Evolutionary conservation across 2,888 invertebrate genomes (phyloP), one percentile per base, ranked within the genome.

Genomic region (Timandra comae): DNA sequence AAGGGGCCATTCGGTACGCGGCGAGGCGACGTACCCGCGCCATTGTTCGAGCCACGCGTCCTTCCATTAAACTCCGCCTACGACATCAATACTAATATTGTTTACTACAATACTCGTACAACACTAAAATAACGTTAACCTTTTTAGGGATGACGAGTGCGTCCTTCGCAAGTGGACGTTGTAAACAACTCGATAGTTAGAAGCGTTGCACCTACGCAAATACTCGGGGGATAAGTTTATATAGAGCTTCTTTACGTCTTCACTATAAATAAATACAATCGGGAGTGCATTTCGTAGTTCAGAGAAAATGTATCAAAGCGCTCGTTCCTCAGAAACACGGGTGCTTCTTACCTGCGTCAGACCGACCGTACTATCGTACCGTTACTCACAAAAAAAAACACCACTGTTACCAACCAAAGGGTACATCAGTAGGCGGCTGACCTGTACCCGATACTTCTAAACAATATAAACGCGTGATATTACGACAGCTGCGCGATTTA

Each of bases 261-360:
- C 24, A 11, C 2, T 10, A 10, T 11, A 10, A 9, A 10, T 11
- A 10, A 9, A 27, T 16, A 19, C 27, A 16, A 9, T 27, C 19
- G 13, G 25, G 8, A 8, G 23, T 10, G 23, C 20, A 12, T 27
- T 33, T 32, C 38, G 30, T 30, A 37, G 55, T 63, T 59, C 53
- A 63, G 57, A 56, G 55, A 54, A 57, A 54, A 51, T 48, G 49
- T 58, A 65, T 58, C 54, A 63, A 55, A 59, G 58, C 59, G 52
- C 52, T 49, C 45, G 49, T 56, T 56, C 56, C 48, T 30, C 33
- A 48, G 52, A 59, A 52, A 41, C 44, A 33, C 30, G 39, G 56
- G 51, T 49, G 59, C 53, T 64, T 52, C 56, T 71, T 76, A 76
- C 75, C 76, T 75, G 76, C 59, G 53, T 35, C 43, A 43, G 53